phyloP scores from a whole-genome alignment of 2,113 vertebrate species.

The Irena cyanogastra region DNA sequence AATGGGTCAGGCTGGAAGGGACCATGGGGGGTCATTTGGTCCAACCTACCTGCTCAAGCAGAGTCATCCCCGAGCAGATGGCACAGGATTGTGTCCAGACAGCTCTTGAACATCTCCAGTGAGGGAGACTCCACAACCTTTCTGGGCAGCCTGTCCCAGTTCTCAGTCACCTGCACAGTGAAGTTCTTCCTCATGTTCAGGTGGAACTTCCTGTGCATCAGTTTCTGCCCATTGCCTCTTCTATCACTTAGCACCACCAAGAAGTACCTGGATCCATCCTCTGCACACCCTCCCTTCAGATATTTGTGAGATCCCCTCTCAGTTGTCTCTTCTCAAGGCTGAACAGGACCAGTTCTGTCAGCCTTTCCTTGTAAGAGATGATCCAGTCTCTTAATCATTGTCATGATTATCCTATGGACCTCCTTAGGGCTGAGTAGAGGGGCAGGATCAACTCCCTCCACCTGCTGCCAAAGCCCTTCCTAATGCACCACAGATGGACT shows the following conservation, averaged over 20 bases:
- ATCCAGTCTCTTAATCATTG: not conserved
- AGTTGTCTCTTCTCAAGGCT: not conserved
- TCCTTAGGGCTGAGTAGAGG: not conserved
- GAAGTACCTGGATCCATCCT: not conserved
- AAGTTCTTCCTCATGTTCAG: not conserved
- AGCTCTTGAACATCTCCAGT: not conserved
- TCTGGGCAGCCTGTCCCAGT: not conserved
- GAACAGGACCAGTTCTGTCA: not conserved
- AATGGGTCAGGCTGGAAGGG: not conserved
- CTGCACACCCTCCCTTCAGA: not conserved
- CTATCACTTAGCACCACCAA: not conserved
- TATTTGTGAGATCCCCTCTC: not conserved
- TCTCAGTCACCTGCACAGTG: accelerated
- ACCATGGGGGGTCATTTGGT: not conserved
- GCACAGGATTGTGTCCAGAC: not conserved
- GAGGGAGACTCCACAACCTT: not conserved
- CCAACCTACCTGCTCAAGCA: not conserved
- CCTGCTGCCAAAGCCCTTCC: not conserved
- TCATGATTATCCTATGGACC: not conserved
- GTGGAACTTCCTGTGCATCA: not conserved
- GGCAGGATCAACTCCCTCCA: not conserved
- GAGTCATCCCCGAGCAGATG: not conserved
- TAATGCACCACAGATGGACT: not conserved
- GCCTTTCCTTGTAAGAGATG: not conserved
- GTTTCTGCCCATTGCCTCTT: not conserved